phyloP scores from a whole-genome alignment of 2,113 vertebrate species.

The Xiphophorus couchianus region DNA sequence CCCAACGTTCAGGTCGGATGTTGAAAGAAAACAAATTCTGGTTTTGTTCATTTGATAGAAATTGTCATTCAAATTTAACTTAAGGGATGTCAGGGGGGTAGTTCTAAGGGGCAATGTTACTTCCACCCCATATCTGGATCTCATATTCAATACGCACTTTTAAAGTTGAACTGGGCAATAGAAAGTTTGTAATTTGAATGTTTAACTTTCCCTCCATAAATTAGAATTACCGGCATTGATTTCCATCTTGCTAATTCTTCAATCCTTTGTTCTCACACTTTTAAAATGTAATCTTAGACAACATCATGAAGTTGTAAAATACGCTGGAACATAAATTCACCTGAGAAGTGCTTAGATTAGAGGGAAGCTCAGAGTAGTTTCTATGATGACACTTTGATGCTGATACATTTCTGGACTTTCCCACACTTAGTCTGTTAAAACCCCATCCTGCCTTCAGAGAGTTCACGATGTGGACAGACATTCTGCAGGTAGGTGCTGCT shows the following conservation, averaged over 20 bases:
- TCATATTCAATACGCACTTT: too few species aligned
- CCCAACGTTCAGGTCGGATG: constrained; percentile 1
- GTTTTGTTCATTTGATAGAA: neutral
- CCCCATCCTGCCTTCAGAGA: neutral
- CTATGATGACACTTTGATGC: neutral
- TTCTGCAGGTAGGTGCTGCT: neutral
- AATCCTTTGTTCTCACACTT: neutral
- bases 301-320: neutral
- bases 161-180: too few species aligned
- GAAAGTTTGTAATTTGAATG: too few species aligned
- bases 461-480: neutral
- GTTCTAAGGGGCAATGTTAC: neutral
- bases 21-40: neutral
- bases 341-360: too few species aligned
- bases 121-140: too few species aligned
- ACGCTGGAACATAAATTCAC: neutral
- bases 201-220: too few species aligned
- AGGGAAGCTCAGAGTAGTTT: neutral
- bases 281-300: neutral
- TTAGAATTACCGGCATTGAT: too few species aligned
- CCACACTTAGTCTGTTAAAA: neutral
- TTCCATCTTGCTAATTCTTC: too few species aligned
- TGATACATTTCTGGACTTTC: neutral
- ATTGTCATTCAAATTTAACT: neutral
- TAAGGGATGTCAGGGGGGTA: neutral